Conservation (phyloP, 2,888 invertebrate genomes). For the Andrena bicolor region DNA sequence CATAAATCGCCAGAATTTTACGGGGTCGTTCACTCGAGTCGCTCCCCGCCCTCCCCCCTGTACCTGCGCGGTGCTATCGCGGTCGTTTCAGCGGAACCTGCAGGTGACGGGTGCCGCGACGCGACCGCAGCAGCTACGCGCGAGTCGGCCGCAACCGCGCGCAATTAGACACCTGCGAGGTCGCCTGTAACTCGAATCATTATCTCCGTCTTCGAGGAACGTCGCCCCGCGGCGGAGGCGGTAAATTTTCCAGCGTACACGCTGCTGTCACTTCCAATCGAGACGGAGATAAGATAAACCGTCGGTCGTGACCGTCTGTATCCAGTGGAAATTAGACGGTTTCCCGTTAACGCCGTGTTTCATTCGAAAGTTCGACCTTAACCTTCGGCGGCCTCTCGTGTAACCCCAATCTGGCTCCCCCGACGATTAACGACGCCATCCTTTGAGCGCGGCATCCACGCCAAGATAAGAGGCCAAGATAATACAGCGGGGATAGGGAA, state of each 20-base stretch:
- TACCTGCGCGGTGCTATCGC: constrained; percentile 21
- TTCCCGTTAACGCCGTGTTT: constrained; percentile 36
- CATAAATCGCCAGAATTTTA: constrained; percentile 29
- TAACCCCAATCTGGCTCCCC: constrained; percentile 52
- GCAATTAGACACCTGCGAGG: constrained; percentile 65
- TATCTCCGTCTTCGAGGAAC: constrained; percentile 45
- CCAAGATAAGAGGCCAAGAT: constrained; percentile 53
- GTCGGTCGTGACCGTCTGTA: constrained; percentile 17
- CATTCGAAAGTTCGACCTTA: constrained; percentile 60
- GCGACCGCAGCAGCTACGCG: constrained; percentile 1
- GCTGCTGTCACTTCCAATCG: constrained; percentile 25
- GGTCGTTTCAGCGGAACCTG: constrained; percentile 44
- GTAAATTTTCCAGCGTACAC: constrained; percentile 15
- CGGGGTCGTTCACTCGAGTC: constrained; percentile 20
- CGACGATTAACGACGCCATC: constrained; percentile 60
- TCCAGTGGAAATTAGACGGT: constrained; percentile 55
- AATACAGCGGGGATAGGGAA: constrained; percentile 24
- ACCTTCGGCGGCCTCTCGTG: constrained; percentile 48
- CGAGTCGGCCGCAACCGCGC: constrained; percentile 34
- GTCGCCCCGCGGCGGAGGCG: not conserved
- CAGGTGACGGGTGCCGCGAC: constrained; percentile 47
- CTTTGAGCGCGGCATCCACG: constrained; percentile 60
- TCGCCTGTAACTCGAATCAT: constrained; percentile 62
- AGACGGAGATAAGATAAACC: constrained; percentile 51
- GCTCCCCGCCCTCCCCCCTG: constrained; percentile 1